Evolutionary conservation across 2,888 invertebrate genomes (phyloP), one percentile per base, ranked within the genome.

Genomic region (Acleris sparsana): DNA sequence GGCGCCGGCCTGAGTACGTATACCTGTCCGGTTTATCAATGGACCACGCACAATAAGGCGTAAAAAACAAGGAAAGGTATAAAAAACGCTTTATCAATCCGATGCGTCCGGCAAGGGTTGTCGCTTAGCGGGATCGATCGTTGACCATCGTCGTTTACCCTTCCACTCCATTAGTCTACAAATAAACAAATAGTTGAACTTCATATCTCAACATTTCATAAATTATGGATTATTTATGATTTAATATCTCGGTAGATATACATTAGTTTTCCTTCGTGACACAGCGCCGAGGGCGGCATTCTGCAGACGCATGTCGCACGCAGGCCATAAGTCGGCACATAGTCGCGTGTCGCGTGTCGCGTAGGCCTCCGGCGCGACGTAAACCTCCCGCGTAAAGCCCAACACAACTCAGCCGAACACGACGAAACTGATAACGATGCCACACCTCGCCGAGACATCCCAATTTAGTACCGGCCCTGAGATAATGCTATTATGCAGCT

Each of bases 1-100:
- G 92, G 92, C 92, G 92, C 92, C 92, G 86, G 91, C 90, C 92
- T 91, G 92, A 92, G 92, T 92, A 91, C 89, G 87, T 89, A 90
- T 92, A 92, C 92, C 92, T 92, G 92, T 92, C 87, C 88, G 63
- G 86, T 91, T 92, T 92, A 92, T 92, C 92, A 92, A 92, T 92
- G 92, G 89, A 82, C 88, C 86, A 82, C 80, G 86, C 84, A 87
- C 88, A 90, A 92, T 86, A 87, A 89, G 86, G 79, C 68, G 77
- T 87, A 86, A 87, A 88, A 83, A 83, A n/a, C 76, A 75, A 84
- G 82, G 83, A 85, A 86, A 85, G 84, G 79, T 87, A 88, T 88
- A 85, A 86, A 87, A 88, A 88, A 88, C 83, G 85, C 89, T 90
- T 90, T 89, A 92, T 92, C 92, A 92, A 89, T 87, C 85, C 86